phyloP scores from a whole-genome alignment of 2,888 invertebrate species.

The Dasypolia templi region DNA sequence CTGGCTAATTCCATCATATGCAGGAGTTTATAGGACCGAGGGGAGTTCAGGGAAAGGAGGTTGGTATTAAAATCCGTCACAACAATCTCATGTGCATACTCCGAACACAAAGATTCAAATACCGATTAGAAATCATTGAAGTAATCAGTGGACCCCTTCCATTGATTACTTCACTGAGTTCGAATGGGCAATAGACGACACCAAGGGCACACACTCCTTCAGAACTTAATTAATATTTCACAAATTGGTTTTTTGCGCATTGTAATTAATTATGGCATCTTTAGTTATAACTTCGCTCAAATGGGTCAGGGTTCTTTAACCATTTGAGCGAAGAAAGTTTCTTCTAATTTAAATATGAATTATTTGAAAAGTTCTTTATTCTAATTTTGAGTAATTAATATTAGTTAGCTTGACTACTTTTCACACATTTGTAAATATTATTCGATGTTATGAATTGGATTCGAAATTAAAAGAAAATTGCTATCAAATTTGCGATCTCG shows the following conservation, averaged over 20 bases:
- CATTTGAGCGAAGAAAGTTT: conserved; percentile 46
- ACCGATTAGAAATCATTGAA: no score
- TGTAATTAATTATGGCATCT: conserved; percentile 33
- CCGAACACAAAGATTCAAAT: no score
- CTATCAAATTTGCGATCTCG: neutral
- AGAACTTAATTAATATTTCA: neutral
- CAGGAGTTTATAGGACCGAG: no score
- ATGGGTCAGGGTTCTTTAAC: no score
- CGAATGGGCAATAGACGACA: no score
- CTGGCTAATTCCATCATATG: no score
- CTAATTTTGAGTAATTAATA: conserved; percentile 20
- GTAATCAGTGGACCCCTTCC: no score
- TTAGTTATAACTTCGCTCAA: conserved; percentile 33
- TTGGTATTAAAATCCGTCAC: no score
- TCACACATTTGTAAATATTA: neutral
- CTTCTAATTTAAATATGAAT: conserved; percentile 49
- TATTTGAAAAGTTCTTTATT: conserved; percentile 47
- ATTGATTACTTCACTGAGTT: no score
- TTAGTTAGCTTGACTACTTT: conserved; percentile 1
- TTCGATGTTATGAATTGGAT: neutral
- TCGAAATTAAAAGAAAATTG: neutral
- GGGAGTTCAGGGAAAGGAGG: no score
- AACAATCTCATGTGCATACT: no score
- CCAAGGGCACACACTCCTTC: no score
- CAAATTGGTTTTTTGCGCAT: conserved; percentile 16